These are phyloP conservation scores for Selene dorsalis DNA, from an alignment of 2,797 vertebrate genomes.

Conservation along the genomic window DNA sequence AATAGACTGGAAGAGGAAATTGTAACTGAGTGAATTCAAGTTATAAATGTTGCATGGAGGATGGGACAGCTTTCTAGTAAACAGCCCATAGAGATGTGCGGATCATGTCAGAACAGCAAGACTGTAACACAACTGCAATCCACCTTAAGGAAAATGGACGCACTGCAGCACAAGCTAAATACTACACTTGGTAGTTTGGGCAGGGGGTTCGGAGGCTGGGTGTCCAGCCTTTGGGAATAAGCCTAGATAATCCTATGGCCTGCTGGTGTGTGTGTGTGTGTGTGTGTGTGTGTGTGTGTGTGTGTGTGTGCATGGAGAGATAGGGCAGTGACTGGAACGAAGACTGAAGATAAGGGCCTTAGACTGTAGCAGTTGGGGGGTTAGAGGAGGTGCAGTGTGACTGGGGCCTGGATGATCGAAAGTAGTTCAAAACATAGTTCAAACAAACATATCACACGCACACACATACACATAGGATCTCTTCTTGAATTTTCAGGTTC, in stretches of 20 bases:
- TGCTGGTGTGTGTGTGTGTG: conserved; percentile 40
- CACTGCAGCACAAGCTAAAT: conserved; percentile 51
- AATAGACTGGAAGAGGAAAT: neutral
- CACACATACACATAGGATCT: neutral
- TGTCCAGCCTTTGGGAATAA: conserved; percentile 65
- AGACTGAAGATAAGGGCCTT: conserved; percentile 47
- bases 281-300: conserved; percentile 16
- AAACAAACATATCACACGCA: conserved; percentile 6
- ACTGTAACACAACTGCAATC: conserved; percentile 9
- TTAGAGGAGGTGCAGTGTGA: neutral
- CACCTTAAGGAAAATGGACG: conserved; percentile 43
- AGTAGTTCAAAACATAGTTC: conserved; percentile 11
- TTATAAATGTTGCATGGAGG: conserved; percentile 37
- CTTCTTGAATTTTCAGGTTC: neutral
- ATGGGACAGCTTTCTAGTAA: conserved; percentile 50
- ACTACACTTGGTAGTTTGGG: conserved; percentile 52
- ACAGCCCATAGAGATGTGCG: conserved; percentile 44
- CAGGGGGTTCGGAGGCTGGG: conserved; percentile 43
- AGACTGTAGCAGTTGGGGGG: conserved; percentile 37
- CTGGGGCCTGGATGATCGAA: conserved; percentile 3
- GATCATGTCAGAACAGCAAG: conserved; percentile 31
- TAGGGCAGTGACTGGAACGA: conserved; percentile 53
- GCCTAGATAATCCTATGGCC: conserved; percentile 65
- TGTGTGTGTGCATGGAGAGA: conserved; percentile 30
- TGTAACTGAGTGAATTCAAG: conserved; percentile 33